These are phyloP conservation scores for Pyrochroa serraticornis DNA, from an alignment of 2,888 invertebrate genomes.

Conservation along the genomic window DNA sequence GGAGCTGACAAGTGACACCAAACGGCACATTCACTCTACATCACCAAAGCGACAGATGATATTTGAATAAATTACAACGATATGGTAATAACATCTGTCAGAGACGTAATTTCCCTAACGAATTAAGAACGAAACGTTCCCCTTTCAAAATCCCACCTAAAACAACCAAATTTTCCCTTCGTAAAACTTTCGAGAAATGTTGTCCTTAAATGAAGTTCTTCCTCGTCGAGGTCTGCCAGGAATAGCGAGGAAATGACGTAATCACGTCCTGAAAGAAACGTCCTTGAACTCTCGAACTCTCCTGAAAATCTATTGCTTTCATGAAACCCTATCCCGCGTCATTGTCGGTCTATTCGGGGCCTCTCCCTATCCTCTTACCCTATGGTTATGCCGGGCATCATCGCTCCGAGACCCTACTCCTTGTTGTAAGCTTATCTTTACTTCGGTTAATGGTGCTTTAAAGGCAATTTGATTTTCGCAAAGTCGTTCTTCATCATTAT, in stretches of 20 bases:
- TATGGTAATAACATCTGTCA: constrained; percentile 1
- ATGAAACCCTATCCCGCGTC: constrained; percentile 6
- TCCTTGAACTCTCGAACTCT: constrained; percentile 16
- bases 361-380: background rate
- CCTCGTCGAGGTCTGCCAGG: too few relatives aligned
- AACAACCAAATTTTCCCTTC: background rate
- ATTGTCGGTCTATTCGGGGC: background rate
- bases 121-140: background rate
- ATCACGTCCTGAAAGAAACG: constrained; percentile 6
- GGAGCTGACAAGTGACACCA: constrained; percentile 15
- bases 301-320: constrained; percentile 11
- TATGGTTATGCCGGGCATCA: background rate
- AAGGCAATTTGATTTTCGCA: constrained; percentile 16
- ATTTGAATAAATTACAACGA: constrained; percentile 19
- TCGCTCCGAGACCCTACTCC: too few relatives aligned
- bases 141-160: background rate
- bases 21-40: constrained; percentile 17
- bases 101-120: constrained; percentile 3
- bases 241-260: constrained; percentile 1
- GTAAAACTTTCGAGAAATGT: too few relatives aligned
- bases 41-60: constrained; percentile 12
- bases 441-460: constrained; percentile 10
- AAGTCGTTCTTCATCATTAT: constrained; percentile 15
- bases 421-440: constrained; percentile 1
- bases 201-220: too few relatives aligned